Evolutionary conservation across 2,113 vertebrate species (phyloP).

Genomic region (Tragelaphus strepsiceros): DNA sequence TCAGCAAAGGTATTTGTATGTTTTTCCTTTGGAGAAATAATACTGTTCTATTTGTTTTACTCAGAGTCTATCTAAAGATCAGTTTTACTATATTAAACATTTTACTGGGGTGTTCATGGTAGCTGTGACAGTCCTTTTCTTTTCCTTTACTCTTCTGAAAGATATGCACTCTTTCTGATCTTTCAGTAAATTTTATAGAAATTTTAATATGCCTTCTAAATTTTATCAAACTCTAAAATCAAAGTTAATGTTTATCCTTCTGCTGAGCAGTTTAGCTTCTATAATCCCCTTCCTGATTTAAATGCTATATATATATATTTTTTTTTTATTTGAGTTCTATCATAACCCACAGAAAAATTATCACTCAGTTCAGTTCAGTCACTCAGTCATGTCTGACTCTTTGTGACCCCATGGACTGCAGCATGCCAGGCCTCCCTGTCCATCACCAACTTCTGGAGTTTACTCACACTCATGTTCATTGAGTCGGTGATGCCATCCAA

Average conservation of each 20-base stretch:
- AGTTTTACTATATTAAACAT: neutral
- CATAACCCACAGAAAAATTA: neutral
- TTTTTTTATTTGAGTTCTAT: neutral
- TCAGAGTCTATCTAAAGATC: neutral
- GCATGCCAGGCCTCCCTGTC: neutral
- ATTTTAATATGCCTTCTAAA: neutral
- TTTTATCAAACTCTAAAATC: neutral
- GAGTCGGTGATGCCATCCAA: neutral
- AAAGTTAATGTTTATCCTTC: neutral
- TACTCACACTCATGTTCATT: neutral
- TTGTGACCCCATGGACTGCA: fast-evolving
- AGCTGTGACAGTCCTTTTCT: neutral
- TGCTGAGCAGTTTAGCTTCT: neutral
- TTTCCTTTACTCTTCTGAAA: neutral
- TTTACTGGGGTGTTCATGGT: neutral
- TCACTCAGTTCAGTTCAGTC: neutral
- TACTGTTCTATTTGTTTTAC: neutral
- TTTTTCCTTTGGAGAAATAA: neutral
- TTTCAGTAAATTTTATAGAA: neutral
- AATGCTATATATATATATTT: neutral
- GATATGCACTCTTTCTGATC: neutral
- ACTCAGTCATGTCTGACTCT: fast-evolving
- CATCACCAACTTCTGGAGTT: neutral
- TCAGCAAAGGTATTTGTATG: neutral
- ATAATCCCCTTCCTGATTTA: neutral